These are phyloP conservation scores for Speoplatyrhinus poulsoni DNA, from an alignment of 2,113 vertebrate genomes.

Conservation along the genomic window DNA sequence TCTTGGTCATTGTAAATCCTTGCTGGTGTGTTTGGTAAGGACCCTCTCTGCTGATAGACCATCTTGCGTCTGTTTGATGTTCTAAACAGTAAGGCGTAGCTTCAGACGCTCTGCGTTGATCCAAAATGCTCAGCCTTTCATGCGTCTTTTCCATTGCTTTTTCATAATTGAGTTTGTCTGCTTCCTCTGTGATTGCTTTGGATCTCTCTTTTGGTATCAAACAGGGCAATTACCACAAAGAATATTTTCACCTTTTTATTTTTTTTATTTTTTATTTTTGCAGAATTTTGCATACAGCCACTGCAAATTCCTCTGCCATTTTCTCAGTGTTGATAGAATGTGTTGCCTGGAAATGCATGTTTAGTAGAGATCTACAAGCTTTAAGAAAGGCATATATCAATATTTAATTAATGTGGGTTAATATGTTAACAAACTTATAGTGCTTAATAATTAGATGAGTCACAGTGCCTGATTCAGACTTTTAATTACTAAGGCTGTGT, in stretches of 20 bases:
- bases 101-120: slow-evolving; percentile 56
- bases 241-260: slow-evolving; percentile 34
- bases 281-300: slow-evolving; percentile 44
- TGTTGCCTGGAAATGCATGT: slow-evolving; percentile 22
- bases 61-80: slow-evolving; percentile 67
- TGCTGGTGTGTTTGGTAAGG: slow-evolving; percentile 41
- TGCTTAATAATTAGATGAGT: slow-evolving; percentile 72
- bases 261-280: slow-evolving; percentile 40
- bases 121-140: slow-evolving; percentile 65
- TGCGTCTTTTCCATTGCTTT: slow-evolving; percentile 68
- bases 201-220: slow-evolving; percentile 68
- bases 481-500: slow-evolving; percentile 68
- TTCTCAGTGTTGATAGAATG: background rate
- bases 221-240: slow-evolving; percentile 68
- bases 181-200: slow-evolving; percentile 66
- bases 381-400: slow-evolving; percentile 50
- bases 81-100: slow-evolving; percentile 65
- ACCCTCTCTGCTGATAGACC: slow-evolving; percentile 57
- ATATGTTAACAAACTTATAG: slow-evolving; percentile 74
- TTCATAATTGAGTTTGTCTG: slow-evolving; percentile 75
- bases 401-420: slow-evolving; percentile 73
- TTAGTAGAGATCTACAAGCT: slow-evolving; percentile 17
- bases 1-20: slow-evolving; percentile 21
- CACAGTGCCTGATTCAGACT: slow-evolving; percentile 67
- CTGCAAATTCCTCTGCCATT: slow-evolving; percentile 28